phyloP scores from a whole-genome alignment of 2,797 vertebrate genomes.

The Hydrocynus forskahlii region DNA sequence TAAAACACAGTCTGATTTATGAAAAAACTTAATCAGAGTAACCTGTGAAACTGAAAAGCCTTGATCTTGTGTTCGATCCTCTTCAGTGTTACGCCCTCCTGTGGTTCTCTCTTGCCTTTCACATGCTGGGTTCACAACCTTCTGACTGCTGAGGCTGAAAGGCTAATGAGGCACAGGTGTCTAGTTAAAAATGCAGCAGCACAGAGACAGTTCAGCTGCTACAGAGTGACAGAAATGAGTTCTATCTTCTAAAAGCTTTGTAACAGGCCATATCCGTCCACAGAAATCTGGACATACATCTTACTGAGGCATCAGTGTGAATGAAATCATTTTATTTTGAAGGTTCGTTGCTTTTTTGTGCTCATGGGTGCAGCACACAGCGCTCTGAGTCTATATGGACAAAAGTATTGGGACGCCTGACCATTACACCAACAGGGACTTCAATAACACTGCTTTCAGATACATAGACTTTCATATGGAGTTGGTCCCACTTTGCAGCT shows the following conservation, averaged over 20 bases:
- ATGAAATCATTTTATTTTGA: neutral
- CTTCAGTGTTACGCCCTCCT: conserved; percentile 59
- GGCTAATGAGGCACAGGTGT: conserved; percentile 14
- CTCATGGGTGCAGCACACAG: no score
- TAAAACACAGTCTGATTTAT: neutral
- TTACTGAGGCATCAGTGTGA: neutral
- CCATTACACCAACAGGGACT: no score
- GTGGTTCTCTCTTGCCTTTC: conserved; percentile 53
- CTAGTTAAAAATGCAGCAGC: conserved; percentile 23
- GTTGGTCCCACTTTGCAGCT: no score
- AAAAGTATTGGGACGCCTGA: no score
- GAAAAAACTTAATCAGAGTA: neutral
- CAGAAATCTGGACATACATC: neutral
- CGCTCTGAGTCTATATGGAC: no score
- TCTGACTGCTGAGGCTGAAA: conserved; percentile 13
- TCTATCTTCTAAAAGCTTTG: conserved; percentile 1
- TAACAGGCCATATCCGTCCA: neutral
- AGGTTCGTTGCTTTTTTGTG: no score
- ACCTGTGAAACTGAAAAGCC: neutral
- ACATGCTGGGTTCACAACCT: neutral
- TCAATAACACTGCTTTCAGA: no score
- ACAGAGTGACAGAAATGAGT: neutral
- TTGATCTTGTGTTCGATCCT: neutral
- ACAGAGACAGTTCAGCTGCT: neutral
- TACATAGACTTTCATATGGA: no score